phyloP scores from a whole-genome alignment of 2,797 vertebrate species.

The Acipenser transmontanus region DNA sequence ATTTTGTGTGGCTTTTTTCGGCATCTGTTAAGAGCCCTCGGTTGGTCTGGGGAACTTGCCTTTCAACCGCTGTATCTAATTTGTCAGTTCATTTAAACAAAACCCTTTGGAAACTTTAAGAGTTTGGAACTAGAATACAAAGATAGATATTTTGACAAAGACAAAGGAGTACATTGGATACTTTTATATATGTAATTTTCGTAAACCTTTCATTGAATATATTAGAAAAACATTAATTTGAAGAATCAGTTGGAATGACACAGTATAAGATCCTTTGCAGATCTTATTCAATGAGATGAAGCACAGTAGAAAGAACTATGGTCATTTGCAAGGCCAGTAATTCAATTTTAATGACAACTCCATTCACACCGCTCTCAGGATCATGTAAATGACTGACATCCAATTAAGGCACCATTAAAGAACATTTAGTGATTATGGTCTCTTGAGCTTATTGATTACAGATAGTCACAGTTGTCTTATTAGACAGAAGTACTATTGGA shows the following conservation, averaged over 20 bases:
- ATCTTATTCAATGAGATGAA: constrained; percentile 35
- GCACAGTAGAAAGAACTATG: constrained; percentile 31
- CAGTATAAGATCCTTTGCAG: constrained; percentile 38
- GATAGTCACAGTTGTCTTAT: constrained; percentile 46
- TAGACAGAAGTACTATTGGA: constrained; percentile 44
- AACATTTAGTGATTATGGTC: constrained; percentile 45
- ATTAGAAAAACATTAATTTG: constrained; percentile 46
- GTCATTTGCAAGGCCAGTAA: constrained; percentile 43
- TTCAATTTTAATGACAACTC: constrained; percentile 46
- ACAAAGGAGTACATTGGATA: no score
- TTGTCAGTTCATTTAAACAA: no score
- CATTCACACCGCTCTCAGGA: constrained; percentile 15
- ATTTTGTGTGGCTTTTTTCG: no score
- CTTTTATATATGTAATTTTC: no score
- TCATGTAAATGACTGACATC: constrained; percentile 37
- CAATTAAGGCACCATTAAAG: constrained; percentile 48
- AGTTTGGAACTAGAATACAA: no score
- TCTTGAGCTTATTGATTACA: constrained; percentile 43
- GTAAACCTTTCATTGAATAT: not conserved
- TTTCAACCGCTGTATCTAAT: no score
- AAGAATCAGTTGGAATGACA: constrained; percentile 7
- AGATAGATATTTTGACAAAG: no score
- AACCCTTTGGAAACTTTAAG: no score
- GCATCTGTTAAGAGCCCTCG: no score
- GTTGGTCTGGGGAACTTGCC: no score